Percentiles rank a stretch among this genome's conserved stretches.
Evolutionary conservation across 2,113 vertebrate species (phyloP).

Genomic region (Stigmatopora nigra): DNA sequence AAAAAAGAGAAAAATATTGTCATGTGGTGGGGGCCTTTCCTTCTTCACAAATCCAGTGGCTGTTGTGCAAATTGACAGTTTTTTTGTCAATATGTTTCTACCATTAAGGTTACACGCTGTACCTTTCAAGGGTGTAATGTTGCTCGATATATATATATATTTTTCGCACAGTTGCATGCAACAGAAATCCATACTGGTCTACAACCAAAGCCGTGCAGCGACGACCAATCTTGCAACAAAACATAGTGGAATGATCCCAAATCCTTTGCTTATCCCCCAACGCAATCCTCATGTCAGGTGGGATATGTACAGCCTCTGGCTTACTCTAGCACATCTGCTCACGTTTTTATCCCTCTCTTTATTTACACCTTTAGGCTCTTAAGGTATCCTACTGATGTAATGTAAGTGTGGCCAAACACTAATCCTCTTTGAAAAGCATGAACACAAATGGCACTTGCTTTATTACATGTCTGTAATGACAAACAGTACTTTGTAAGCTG

Average conservation of each 20-base stretch:
- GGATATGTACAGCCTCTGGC: constrained; percentile 8
- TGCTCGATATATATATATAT: no score
- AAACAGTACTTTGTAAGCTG: not conserved
- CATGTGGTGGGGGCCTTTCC: not conserved
- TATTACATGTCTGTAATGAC: not conserved
- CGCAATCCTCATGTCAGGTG: constrained; percentile 18
- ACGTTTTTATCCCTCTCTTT: constrained; percentile 14
- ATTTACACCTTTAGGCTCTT: not conserved
- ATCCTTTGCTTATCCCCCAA: constrained; percentile 13
- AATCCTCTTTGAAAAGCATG: constrained; percentile 5
- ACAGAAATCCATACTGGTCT: constrained; percentile 9
- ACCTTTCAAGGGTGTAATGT: not conserved
- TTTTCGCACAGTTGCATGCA: constrained; percentile 5
- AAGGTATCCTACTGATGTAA: not conserved
- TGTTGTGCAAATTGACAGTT: not conserved
- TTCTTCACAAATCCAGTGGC: not conserved
- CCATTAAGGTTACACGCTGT: not conserved
- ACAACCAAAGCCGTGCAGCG: constrained; percentile 11
- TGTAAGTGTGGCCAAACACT: constrained; percentile 2
- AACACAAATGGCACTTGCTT: not conserved
- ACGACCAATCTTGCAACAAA: constrained; percentile 15
- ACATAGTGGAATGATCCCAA: constrained; percentile 19
- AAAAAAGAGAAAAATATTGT: not conserved
- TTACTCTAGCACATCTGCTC: constrained; percentile 7
- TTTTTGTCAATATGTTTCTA: not conserved